phyloP scores from a whole-genome alignment of 2,888 invertebrate species.

The Entomobrya multifasciata region DNA sequence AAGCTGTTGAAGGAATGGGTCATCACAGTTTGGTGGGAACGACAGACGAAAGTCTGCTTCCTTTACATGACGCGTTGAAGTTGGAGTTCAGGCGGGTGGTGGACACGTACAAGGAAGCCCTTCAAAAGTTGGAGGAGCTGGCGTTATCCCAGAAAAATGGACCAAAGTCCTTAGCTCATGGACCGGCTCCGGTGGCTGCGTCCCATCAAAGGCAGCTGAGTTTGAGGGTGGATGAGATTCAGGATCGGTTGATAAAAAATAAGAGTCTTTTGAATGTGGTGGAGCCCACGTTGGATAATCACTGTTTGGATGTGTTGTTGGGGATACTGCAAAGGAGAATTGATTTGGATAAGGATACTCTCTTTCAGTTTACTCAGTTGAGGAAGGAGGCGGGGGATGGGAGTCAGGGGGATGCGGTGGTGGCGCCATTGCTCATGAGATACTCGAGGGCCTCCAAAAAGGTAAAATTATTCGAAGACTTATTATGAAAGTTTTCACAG shows the following conservation, averaged over 20 bases:
- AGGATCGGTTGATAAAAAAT: conserved; percentile 94
- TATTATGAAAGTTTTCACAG: conserved; percentile 48
- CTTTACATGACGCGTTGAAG: conserved; percentile 82
- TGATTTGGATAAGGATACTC: conserved; percentile 94
- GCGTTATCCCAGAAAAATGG: conserved; percentile 80
- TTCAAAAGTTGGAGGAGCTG: conserved; percentile 89
- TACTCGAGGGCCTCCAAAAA: conserved; percentile 83
- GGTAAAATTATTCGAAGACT: conserved; percentile 82
- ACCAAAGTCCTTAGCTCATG: conserved; percentile 82
- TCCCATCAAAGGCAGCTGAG: conserved; percentile 94
- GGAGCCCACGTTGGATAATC: conserved; percentile 89
- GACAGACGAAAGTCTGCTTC: conserved; percentile 83
- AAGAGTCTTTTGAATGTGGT: conserved; percentile 89
- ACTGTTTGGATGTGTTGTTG: conserved; percentile 89
- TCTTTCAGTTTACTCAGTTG: conserved; percentile 84
- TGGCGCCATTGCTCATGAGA: conserved; percentile 83
- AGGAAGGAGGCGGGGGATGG: conserved; percentile 78
- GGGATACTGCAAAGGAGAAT: conserved; percentile 88
- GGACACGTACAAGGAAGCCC: conserved; percentile 92
- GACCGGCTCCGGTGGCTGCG: conserved; percentile 88
- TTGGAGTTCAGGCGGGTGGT: conserved; percentile 90
- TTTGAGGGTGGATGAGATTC: conserved; percentile 86
- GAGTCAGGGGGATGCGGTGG: conserved; percentile 84
- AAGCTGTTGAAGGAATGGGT: conserved; percentile 93
- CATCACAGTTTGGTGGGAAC: conserved; percentile 90